Evolutionary conservation across 1,140 invertebrate genomes (phyloP).

Genomic region (Semibalanus balanoides): DNA sequence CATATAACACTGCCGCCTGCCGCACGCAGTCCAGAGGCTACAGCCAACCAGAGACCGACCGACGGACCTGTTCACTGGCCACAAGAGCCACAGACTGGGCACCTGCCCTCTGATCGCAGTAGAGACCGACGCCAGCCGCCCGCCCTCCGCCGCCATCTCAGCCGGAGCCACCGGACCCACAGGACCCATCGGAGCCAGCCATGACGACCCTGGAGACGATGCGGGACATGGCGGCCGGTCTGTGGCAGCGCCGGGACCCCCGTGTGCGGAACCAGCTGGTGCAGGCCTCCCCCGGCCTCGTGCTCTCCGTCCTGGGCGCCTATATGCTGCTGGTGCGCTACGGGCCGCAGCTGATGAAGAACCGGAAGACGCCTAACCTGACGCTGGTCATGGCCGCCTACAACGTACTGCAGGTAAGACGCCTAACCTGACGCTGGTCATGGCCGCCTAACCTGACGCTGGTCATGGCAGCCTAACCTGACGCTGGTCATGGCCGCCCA

Average conservation of each 20-base stretch:
- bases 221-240: neutral
- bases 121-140: no score
- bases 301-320: neutral
- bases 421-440: neutral
- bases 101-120: no score
- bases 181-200: no score
- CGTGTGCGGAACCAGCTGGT: neutral
- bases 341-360: neutral
- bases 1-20: no score
- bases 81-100: no score
- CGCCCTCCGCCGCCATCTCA: no score
- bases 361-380: neutral
- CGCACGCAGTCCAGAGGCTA: no score
- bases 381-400: neutral
- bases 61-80: no score
- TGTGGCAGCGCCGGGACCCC: neutral
- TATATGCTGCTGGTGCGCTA: neutral
- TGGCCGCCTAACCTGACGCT: neutral
- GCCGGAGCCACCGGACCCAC: no score
- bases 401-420: neutral
- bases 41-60: no score
- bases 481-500: neutral
- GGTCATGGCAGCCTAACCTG: neutral
- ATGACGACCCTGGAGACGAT: slow-evolving; percentile 6
- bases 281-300: neutral